Evolutionary conservation across 1,140 invertebrate genomes (phyloP).

Genomic region (Mya arenaria): DNA sequence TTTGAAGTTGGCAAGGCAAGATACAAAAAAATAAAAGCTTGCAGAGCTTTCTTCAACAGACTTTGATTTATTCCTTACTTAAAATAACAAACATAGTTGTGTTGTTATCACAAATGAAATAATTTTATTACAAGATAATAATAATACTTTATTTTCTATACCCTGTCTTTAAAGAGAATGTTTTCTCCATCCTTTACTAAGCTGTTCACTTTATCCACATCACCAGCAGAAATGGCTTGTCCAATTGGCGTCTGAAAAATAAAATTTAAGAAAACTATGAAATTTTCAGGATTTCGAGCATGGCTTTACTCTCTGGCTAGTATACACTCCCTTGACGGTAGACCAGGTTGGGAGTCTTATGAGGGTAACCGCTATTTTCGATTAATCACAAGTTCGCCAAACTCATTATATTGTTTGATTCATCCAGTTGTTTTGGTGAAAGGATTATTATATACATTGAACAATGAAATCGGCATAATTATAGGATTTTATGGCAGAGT

Average conservation of each 20-base stretch:
- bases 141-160: conserved; percentile 4
- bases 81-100: too few species aligned
- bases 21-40: too few species aligned
- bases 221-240: conserved; percentile 61
- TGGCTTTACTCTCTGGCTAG: neutral
- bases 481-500: too few species aligned
- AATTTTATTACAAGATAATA: neutral
- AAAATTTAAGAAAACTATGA: neutral
- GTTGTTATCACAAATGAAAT: too few species aligned
- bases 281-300: neutral
- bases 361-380: neutral
- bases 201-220: conserved; percentile 58
- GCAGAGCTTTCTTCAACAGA: too few species aligned
- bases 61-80: too few species aligned
- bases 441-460: neutral
- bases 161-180: conserved; percentile 66
- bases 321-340: neutral
- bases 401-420: neutral
- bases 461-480: neutral
- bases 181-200: conserved; percentile 65
- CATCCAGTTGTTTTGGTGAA: neutral
- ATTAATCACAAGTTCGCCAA: neutral
- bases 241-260: conserved; percentile 70
- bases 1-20: too few species aligned
- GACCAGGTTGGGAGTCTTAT: neutral